phyloP scores from a whole-genome alignment of 2,888 invertebrate genomes.

The Amiota communis region DNA sequence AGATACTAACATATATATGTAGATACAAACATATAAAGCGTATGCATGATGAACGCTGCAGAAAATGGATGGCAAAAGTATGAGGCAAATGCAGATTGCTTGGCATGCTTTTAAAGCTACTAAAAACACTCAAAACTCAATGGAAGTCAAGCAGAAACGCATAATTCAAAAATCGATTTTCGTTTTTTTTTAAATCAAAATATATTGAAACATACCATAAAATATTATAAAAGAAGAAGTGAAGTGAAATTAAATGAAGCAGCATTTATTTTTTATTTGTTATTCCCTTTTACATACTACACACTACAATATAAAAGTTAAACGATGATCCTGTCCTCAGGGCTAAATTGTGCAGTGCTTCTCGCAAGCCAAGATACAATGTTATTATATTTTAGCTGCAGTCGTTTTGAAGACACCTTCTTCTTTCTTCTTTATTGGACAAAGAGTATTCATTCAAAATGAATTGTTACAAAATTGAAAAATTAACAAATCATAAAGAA shows the following conservation, averaged over 20 bases:
- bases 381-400: background rate
- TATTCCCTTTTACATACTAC: background rate
- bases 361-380: background rate
- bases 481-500: no score
- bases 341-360: background rate
- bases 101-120: background rate
- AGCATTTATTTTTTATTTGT: background rate
- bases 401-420: background rate
- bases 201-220: background rate
- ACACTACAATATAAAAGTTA: background rate
- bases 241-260: background rate
- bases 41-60: no score
- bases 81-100: background rate
- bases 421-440: no score
- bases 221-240: background rate
- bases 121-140: conserved; percentile 4
- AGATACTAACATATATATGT: background rate
- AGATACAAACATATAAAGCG: no score
- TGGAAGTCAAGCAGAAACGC: conserved; percentile 23
- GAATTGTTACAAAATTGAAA: no score
- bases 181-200: conserved; percentile 24
- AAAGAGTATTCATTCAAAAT: no score
- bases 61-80: background rate
- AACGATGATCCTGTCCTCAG: background rate
- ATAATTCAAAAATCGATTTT: conserved; percentile 39